Conservation (phyloP, 2,888 invertebrate genomes). For the Tryphoninae sp. region DNA sequence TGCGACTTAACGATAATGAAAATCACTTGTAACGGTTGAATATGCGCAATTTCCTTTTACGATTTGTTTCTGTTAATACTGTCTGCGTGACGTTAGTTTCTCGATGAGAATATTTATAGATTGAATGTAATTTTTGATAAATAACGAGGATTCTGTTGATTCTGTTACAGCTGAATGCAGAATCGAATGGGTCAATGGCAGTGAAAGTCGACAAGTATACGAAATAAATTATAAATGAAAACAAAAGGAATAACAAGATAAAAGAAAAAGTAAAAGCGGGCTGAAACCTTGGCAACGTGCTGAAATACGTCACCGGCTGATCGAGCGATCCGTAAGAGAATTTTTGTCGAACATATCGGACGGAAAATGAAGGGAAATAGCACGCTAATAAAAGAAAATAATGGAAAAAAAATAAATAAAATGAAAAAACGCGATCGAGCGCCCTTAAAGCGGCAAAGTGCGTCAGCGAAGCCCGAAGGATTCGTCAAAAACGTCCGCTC, state of each 20-base stretch:
- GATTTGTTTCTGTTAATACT: too few relatives aligned
- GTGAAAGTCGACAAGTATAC: conserved; percentile 63
- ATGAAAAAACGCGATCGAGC: conserved; percentile 39
- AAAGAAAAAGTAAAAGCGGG: conserved; percentile 41
- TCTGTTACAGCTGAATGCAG: conserved; percentile 72
- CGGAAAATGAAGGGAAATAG: conserved; percentile 9
- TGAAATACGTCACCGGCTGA: conserved; percentile 54
- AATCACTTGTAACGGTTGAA: conserved; percentile 19
- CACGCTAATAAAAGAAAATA: conserved; percentile 28
- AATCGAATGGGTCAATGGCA: conserved; percentile 64
- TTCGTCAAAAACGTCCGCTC: conserved; percentile 40
- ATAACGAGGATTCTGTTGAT: conserved; percentile 2
- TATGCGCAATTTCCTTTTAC: background rate
- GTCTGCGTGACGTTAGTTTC: too few relatives aligned
- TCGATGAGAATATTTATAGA: background rate
- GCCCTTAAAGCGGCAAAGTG: conserved; percentile 18
- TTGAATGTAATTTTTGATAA: background rate
- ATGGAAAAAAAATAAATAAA: conserved; percentile 36
- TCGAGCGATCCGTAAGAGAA: conserved; percentile 54
- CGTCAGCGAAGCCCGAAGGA: conserved; percentile 54
- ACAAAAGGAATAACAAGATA: conserved; percentile 14
- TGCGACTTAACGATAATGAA: conserved; percentile 18
- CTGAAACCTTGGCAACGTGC: conserved; percentile 62
- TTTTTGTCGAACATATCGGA: conserved; percentile 61
- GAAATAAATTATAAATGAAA: conserved; percentile 58